A percentile compares a stretch with the other conserved stretches of the same genome.
These are phyloP conservation scores for Lynx canadensis DNA, from an alignment of 2,113 vertebrate species.

Conservation along the genomic window DNA sequence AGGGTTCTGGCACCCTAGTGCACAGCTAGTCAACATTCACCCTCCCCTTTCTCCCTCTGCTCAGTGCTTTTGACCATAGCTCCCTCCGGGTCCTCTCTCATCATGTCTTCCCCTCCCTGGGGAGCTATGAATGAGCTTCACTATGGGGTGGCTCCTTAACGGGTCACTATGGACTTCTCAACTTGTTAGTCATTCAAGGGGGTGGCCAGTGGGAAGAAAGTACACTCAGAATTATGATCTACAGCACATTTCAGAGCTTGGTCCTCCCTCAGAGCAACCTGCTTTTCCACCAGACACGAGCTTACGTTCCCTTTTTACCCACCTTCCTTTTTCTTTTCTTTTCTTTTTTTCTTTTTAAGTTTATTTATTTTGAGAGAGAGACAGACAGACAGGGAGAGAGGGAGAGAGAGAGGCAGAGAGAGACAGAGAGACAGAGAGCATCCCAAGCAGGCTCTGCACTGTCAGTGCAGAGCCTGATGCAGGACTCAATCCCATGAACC, in stretches of 20 bases:
- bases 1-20: not conserved
- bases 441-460: too few species aligned
- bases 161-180: not conserved
- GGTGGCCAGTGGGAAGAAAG: not conserved
- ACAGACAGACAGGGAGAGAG: too few species aligned
- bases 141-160: not conserved
- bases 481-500: too few species aligned
- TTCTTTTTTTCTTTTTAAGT: too few species aligned
- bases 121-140: not conserved
- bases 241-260: accelerated
- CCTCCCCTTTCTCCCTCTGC: not conserved
- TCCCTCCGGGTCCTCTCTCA: not conserved
- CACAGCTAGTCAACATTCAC: too few species aligned
- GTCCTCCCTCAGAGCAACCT: not conserved
- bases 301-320: too few species aligned
- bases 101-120: not conserved
- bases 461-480: too few species aligned
- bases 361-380: too few species aligned
- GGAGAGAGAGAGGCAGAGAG: too few species aligned
- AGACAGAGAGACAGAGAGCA: too few species aligned
- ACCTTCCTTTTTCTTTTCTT: too few species aligned
- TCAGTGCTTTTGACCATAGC: not conserved
- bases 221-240: not conserved
- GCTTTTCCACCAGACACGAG: not conserved
- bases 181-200: not conserved